Conservation (phyloP, 2,888 invertebrate species). For the Alviniconcha strummeri region DNA sequence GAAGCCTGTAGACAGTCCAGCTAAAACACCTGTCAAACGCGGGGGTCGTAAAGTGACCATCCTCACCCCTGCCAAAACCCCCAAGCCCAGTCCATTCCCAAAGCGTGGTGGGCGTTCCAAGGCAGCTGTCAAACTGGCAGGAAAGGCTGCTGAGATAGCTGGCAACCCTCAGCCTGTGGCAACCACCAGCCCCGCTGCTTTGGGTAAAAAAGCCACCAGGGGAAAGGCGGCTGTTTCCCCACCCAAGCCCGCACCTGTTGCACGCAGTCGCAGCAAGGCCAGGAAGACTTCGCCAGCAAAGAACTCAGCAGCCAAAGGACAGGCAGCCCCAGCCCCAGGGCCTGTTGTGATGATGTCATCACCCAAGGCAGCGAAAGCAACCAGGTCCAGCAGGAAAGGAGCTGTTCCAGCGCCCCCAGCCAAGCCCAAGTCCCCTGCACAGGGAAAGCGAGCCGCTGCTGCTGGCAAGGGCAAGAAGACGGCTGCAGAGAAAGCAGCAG, state of each 20-base stretch:
- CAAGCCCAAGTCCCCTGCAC: conserved; percentile 23
- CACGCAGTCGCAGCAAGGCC: conserved; percentile 9
- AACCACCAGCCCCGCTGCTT: conserved; percentile 18
- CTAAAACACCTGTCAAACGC: neutral
- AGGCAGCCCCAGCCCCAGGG: conserved; percentile 8
- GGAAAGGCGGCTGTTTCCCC: conserved; percentile 31
- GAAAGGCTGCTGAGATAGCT: conserved; percentile 33
- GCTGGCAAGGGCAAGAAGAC: neutral
- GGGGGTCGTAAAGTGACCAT: conserved; percentile 11
- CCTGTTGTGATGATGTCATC: neutral
- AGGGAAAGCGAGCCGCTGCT: conserved; percentile 16
- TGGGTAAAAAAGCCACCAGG: conserved; percentile 35
- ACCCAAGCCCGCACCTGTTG: neutral
- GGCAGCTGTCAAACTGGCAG: conserved; percentile 33
- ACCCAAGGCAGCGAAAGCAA: conserved; percentile 20
- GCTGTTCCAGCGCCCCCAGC: conserved; percentile 23
- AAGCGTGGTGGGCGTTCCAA: conserved; percentile 31
- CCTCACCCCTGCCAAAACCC: conserved; percentile 21
- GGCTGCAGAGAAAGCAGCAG: neutral
- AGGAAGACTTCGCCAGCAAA: conserved; percentile 24
- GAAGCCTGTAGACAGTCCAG: conserved; percentile 33
- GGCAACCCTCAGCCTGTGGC: conserved; percentile 29
- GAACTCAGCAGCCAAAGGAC: neutral
- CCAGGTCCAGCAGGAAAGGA: conserved; percentile 36
- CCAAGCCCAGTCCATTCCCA: conserved; percentile 7